Evolutionary conservation across 30 jellyfish, hydroid and myxozoan species (phyloP).

Genomic region (Aurelia aurita): DNA sequence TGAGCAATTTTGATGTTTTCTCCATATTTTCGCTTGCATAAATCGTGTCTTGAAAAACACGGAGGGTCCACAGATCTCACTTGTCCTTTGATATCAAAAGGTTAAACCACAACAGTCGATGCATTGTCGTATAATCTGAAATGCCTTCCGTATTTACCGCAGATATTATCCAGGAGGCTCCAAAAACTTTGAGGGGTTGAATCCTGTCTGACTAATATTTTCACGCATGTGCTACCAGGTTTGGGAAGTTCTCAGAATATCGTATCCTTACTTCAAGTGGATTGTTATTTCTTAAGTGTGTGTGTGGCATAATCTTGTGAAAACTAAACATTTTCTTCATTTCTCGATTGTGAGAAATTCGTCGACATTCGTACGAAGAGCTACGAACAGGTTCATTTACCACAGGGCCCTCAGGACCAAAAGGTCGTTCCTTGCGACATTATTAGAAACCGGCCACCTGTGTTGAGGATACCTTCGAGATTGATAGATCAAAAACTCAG

Average conservation of each 20-base stretch:
- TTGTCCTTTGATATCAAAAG: neutral
- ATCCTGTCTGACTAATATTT: too few species aligned
- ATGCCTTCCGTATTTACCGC: too few species aligned
- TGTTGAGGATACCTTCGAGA: neutral
- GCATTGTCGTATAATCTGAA: neutral
- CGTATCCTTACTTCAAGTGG: too few species aligned
- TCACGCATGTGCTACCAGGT: too few species aligned
- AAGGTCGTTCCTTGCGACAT: conserved; percentile 72
- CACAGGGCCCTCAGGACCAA: conserved; percentile 32
- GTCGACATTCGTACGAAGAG: too few species aligned
- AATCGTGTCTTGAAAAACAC: neutral
- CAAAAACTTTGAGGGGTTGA: too few species aligned
- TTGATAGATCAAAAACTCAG: conserved; percentile 1
- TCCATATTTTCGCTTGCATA: neutral
- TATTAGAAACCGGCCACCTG: conserved; percentile 69
- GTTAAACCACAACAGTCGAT: conserved; percentile 7
- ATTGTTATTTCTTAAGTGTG: too few species aligned
- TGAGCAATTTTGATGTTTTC: conserved; percentile 6
- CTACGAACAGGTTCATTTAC: conserved; percentile 49
- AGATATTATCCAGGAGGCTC: too few species aligned
- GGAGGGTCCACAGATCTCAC: conserved; percentile 2
- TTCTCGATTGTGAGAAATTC: too few species aligned
- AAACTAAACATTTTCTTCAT: too few species aligned
- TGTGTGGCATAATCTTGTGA: too few species aligned
- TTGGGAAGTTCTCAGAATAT: too few species aligned